Conservation (phyloP, 2,888 invertebrate genomes). For the Ectropis crepuscularia region DNA sequence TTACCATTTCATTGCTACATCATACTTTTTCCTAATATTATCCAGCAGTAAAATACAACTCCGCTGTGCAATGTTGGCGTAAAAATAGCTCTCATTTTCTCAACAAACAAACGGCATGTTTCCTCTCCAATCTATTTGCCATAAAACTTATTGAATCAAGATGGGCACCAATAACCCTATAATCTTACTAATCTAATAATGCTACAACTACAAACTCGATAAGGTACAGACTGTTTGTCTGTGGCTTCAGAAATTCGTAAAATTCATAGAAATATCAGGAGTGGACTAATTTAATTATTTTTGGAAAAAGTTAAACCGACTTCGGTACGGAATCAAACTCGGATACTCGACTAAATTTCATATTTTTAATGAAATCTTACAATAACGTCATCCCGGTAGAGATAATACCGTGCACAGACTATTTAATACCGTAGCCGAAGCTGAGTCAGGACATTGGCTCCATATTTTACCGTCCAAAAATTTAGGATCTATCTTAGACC, state of each 20-base stretch:
- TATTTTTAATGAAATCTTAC: no score
- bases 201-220: not conserved
- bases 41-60: constrained; percentile 1
- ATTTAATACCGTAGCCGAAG: no score
- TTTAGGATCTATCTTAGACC: no score
- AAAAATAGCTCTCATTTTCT: constrained; percentile 10
- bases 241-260: not conserved
- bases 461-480: no score
- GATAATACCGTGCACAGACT: no score
- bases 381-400: no score
- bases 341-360: no score
- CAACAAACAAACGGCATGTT: constrained; percentile 15
- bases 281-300: no score
- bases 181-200: not conserved
- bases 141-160: constrained; percentile 30
- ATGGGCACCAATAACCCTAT: constrained; percentile 11
- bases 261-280: no score
- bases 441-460: no score
- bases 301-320: no score
- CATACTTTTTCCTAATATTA: constrained; percentile 8
- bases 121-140: constrained; percentile 28
- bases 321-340: no score
- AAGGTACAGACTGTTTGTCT: not conserved
- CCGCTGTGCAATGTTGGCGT: constrained; percentile 19
- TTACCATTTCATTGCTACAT: not conserved